Base-by-base conservation (phyloP, 2,888 invertebrate species). In the Ceramica pisi region DNA sequence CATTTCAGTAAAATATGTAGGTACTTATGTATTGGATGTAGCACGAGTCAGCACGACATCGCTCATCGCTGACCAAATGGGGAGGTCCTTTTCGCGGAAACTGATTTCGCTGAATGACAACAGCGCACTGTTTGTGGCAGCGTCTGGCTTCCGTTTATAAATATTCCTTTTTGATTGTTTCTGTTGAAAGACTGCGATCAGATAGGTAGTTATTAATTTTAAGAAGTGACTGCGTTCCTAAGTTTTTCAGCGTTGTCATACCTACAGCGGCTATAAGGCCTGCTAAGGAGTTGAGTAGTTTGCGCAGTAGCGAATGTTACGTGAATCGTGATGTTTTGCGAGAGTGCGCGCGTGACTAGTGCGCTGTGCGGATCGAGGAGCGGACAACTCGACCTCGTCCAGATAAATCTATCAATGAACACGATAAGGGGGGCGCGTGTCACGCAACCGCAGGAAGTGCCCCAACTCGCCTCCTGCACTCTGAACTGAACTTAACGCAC, bases 331-430 rank as follows among this genome's bases (percentile, higher is more conserved):
- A 80, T 70, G 67, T 82, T 75, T 71, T 72, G 75, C 78, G 77
- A 74, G 71, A 83, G 82, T 82, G 87, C 85, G 85, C 86, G 88
- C 87, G 86, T 89, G 89, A 89, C 88, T 84, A 78, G 78, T 72
- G 73, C 63, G 75, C 57, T 72, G 79, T 63, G 83, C 85, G 86
- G 84, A 85, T 80, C 83, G 82, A 83, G 81, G 82, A 80, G 85
- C 89, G 87, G 88, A 86, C 90, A 86, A 82, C 86, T 86, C 92
- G 94, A 95, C 94, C 95, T 94, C 95, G 93, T 87, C 88, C 88
- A 93, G 95, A 95, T 95, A 95, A 94, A 95, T 94, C 93, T 94
- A 95, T 95, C 95, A 95, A 95, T 95, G 95, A 94, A 93, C 86
- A 88, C 84, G 95, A 95, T 95, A 95, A 94, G 93, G 92, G 94